Conservation (phyloP, 2,888 invertebrate species). For the Malthinus seriepunctatus region DNA sequence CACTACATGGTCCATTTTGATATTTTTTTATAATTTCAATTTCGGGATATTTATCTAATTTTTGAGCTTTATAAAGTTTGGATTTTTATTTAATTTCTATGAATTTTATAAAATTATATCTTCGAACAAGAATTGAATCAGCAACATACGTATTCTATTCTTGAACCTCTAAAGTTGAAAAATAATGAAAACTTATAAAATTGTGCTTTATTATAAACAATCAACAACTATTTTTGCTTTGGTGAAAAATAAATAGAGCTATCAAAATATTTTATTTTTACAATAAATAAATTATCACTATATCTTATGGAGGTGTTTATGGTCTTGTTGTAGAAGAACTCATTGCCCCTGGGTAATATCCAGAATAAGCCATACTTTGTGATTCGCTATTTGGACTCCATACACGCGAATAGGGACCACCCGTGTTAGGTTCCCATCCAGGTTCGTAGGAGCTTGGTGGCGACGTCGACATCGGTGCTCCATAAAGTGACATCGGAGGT, state of each 20-base stretch:
- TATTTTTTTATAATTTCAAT: too few species aligned
- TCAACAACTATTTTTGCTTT: not conserved
- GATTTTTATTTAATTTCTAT: too few species aligned
- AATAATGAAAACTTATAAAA: too few species aligned
- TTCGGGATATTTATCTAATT: too few species aligned
- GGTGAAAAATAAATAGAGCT: not conserved
- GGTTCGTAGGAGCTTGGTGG: slow-evolving; percentile 75
- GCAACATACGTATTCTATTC: too few species aligned
- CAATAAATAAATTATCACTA: slow-evolving; percentile 6
- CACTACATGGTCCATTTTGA: too few species aligned
- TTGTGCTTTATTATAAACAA: too few species aligned
- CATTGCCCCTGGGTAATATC: slow-evolving; percentile 69
- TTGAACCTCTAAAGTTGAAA: too few species aligned
- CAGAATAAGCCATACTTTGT: slow-evolving; percentile 70
- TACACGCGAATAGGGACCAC: slow-evolving; percentile 78
- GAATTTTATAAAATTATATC: too few species aligned
- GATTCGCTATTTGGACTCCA: slow-evolving; percentile 64
- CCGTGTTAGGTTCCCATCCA: slow-evolving; percentile 71
- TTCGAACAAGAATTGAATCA: too few species aligned
- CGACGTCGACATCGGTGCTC: slow-evolving; percentile 65
- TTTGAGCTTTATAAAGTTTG: too few species aligned
- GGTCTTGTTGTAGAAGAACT: slow-evolving; percentile 58
- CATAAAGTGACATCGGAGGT: slow-evolving; percentile 68
- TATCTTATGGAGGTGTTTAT: slow-evolving; percentile 27
- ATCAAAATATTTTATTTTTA: not conserved